A percentile compares a stretch with the other conserved stretches of the same genome.
These are phyloP conservation scores for Coregonus sp. DNA, from an alignment of 2,797 vertebrate genomes.

Conservation along the genomic window DNA sequence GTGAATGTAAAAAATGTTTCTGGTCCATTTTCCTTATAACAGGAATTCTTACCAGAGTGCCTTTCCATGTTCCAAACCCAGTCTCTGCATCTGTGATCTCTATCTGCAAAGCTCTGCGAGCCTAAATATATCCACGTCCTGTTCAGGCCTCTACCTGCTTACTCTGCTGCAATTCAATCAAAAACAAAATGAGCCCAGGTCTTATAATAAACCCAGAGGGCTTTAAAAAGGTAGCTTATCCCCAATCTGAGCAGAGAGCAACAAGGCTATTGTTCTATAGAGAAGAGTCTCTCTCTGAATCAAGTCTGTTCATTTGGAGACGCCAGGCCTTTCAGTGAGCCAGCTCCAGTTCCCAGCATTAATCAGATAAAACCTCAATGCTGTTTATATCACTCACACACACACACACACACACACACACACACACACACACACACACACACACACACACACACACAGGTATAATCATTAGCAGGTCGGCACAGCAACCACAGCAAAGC, in stretches of 20 bases:
- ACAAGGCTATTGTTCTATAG: background rate
- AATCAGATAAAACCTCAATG: slow-evolving; percentile 29
- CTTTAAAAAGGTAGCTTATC: background rate
- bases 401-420: slow-evolving; percentile 24
- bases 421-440: slow-evolving; percentile 3
- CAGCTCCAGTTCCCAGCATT: slow-evolving; percentile 27
- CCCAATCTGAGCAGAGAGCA: background rate
- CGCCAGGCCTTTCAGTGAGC: slow-evolving; percentile 18
- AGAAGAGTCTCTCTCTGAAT: slow-evolving; percentile 7
- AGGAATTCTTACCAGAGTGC: background rate
- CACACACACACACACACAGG: slow-evolving; percentile 25
- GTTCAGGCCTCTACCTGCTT: background rate
- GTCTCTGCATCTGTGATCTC: background rate
- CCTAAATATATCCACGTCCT: background rate
- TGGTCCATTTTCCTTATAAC: background rate
- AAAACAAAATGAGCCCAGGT: background rate
- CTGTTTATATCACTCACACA: slow-evolving; percentile 34
- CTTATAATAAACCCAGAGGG: background rate
- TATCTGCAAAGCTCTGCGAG: background rate
- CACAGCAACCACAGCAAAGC: slow-evolving; percentile 60
- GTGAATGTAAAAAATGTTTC: no score
- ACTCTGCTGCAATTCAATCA: background rate
- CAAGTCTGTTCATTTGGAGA: slow-evolving; percentile 8
- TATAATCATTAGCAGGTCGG: slow-evolving; percentile 52
- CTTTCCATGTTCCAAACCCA: background rate